A percentile compares a stretch with the other conserved stretches of the same genome.
Conservation (phyloP, 23 tunicate species). For the Halocynthia aurantium region DNA sequence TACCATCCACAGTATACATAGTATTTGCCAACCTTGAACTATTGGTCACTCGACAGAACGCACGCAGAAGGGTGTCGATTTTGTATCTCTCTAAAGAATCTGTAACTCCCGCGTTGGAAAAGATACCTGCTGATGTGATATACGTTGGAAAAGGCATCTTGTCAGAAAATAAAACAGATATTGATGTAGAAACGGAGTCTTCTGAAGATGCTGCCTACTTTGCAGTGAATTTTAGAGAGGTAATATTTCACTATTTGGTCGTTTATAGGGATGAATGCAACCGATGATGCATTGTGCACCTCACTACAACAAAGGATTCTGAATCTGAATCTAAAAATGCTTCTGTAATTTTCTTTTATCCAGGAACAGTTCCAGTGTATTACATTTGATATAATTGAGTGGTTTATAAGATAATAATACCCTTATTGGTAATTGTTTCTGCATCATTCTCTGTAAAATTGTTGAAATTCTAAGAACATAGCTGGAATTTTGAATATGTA, state of each 20-base stretch:
- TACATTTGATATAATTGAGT: too few species aligned
- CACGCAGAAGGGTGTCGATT: slow-evolving; percentile 22
- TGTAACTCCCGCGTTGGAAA: slow-evolving; percentile 18
- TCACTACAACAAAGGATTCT: too few species aligned
- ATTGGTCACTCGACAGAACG: slow-evolving; percentile 10
- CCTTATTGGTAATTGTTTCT: too few species aligned
- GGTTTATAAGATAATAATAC: too few species aligned
- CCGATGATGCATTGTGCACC: too few species aligned
- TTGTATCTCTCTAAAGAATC: slow-evolving; percentile 45
- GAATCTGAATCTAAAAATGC: too few species aligned
- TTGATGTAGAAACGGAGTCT: slow-evolving; percentile 12
- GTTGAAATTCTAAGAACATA: too few species aligned
- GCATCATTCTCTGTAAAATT: too few species aligned
- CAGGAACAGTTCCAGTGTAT: too few species aligned
- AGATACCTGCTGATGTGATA: slow-evolving; percentile 41
- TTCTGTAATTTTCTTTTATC: too few species aligned
- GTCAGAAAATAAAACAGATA: slow-evolving; percentile 26
- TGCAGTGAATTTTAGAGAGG: slow-evolving; percentile 76
- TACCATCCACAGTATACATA: slow-evolving; percentile 39
- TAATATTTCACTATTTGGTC: neutral
- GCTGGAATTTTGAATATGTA: too few species aligned
- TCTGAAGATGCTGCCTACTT: slow-evolving; percentile 41
- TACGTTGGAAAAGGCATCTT: slow-evolving; percentile 77
- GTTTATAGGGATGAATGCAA: too few species aligned
- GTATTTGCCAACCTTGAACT: slow-evolving; percentile 65